Evolutionary conservation across 2,797 vertebrate genomes (phyloP).

Genomic region (Lindbergichthys nudifrons): DNA sequence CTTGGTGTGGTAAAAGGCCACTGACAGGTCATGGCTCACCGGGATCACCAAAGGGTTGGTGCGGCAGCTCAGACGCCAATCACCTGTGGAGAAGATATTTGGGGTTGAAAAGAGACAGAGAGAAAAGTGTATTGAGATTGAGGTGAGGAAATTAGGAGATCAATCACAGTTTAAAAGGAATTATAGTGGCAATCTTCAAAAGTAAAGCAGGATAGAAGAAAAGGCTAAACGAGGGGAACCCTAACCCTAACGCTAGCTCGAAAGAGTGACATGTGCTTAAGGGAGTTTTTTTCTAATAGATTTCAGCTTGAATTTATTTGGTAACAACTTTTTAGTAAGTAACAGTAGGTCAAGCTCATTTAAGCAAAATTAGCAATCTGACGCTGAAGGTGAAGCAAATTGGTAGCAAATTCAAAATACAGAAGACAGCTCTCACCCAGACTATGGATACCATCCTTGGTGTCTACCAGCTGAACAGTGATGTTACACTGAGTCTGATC

Average conservation of each 20-base stretch:
- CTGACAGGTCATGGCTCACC: conserved; percentile 96
- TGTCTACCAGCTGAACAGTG: conserved; percentile 93
- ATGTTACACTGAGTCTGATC: conserved; percentile 96
- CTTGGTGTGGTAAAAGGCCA: conserved; percentile 96
- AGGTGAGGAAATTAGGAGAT: neutral
- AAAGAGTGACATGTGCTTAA: conserved; percentile 16
- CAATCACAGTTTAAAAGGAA: conserved; percentile 4
- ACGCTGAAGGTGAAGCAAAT: conserved; percentile 6
- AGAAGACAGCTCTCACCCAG: conserved; percentile 82
- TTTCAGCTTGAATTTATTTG: neutral
- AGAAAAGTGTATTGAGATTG: conserved; percentile 21
- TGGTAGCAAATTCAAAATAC: conserved; percentile 2
- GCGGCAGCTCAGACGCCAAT: conserved; percentile 96
- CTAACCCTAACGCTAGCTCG: conserved; percentile 1
- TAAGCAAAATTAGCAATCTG: conserved; percentile 16
- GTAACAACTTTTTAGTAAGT: neutral
- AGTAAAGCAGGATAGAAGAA: conserved; percentile 1
- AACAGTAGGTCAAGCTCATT: neutral
- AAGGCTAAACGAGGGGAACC: neutral
- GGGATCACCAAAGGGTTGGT: conserved; percentile 98
- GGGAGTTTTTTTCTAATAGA: neutral
- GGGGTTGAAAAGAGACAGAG: neutral
- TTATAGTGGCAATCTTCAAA: conserved; percentile 1
- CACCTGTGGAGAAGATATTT: conserved; percentile 81
- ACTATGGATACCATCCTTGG: conserved; percentile 91